Percentiles rank a stretch among this genome's conserved stretches.
These are phyloP conservation scores for Anorthoa munda DNA, from an alignment of 2,888 invertebrate species.

Conservation along the genomic window DNA sequence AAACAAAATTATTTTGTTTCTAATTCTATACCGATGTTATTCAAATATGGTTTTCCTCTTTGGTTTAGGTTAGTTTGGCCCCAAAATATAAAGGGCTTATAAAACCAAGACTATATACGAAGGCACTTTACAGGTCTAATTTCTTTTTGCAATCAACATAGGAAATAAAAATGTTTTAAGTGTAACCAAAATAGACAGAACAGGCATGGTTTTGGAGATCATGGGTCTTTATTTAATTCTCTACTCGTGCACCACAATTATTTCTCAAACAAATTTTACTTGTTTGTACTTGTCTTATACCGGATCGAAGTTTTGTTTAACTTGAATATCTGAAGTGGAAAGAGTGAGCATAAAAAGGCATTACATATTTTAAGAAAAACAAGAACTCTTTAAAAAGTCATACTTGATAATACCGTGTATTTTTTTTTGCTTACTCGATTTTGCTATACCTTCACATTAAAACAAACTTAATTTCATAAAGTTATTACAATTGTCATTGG, in stretches of 20 bases:
- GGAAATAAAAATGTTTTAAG: too few species aligned
- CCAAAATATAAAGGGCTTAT: too few species aligned
- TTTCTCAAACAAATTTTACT: slow-evolving; percentile 18
- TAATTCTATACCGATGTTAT: too few species aligned
- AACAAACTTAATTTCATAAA: not conserved
- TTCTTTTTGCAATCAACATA: not conserved
- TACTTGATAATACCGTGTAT: not conserved
- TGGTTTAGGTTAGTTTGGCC: too few species aligned
- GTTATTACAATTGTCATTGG: too few species aligned
- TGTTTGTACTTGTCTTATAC: not conserved
- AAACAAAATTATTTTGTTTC: too few species aligned
- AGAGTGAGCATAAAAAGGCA: slow-evolving; percentile 22
- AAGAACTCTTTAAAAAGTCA: not conserved
- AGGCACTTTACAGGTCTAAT: too few species aligned
- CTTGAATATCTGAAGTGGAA: not conserved
- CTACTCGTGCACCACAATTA: not conserved
- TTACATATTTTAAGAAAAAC: not conserved
- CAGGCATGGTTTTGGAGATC: slow-evolving; percentile 41
- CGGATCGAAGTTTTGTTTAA: not conserved
- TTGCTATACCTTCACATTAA: not conserved
- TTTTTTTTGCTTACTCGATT: slow-evolving; percentile 22
- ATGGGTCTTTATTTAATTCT: slow-evolving; percentile 22
- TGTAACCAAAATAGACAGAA: slow-evolving; percentile 60
- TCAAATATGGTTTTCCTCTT: too few species aligned
- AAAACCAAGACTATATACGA: too few species aligned